A percentile compares a stretch with the other conserved stretches of the same genome.
Evolutionary conservation across 2,888 invertebrate genomes (phyloP).

Genomic region (Molorchus minor): DNA sequence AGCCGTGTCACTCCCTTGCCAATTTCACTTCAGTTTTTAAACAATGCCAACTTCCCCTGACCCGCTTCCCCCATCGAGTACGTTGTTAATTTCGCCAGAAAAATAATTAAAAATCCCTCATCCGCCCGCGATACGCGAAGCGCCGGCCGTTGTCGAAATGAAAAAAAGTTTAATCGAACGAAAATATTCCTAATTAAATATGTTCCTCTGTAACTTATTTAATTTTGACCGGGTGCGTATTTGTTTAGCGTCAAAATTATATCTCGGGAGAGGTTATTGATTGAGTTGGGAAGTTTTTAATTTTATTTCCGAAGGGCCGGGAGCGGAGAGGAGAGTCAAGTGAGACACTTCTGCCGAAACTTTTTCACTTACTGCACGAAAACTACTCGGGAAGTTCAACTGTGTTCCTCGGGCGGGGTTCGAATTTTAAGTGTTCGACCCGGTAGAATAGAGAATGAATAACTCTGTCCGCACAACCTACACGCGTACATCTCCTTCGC

Average conservation of each 20-base stretch:
- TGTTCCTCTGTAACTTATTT: slow-evolving; percentile 14
- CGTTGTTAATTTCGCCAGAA: too few species aligned
- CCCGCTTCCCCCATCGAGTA: too few species aligned
- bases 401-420: slow-evolving; percentile 6
- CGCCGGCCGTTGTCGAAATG: slow-evolving; percentile 1
- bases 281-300: slow-evolving; percentile 25
- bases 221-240: slow-evolving; percentile 13
- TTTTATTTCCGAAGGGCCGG: slow-evolving; percentile 26
- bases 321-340: slow-evolving; percentile 29
- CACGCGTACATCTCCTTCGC: too few species aligned
- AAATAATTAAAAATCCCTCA: too few species aligned
- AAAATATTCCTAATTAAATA: slow-evolving; percentile 19
- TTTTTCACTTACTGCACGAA: slow-evolving; percentile 50
- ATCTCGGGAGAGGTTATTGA: slow-evolving; percentile 24
- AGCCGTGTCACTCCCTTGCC: too few species aligned
- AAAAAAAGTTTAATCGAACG: slow-evolving; percentile 15
- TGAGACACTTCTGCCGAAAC: slow-evolving; percentile 34
- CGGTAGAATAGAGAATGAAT: too few species aligned
- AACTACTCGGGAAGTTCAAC: slow-evolving; percentile 21
- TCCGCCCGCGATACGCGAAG: too few species aligned
- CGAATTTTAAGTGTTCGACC: slow-evolving; percentile 12
- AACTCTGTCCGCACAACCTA: too few species aligned
- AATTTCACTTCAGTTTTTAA: too few species aligned
- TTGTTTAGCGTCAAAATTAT: slow-evolving; percentile 28
- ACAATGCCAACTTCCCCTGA: too few species aligned